Evolutionary conservation across 2,888 invertebrate species (phyloP).

Genomic region (Aethes cnicana): DNA sequence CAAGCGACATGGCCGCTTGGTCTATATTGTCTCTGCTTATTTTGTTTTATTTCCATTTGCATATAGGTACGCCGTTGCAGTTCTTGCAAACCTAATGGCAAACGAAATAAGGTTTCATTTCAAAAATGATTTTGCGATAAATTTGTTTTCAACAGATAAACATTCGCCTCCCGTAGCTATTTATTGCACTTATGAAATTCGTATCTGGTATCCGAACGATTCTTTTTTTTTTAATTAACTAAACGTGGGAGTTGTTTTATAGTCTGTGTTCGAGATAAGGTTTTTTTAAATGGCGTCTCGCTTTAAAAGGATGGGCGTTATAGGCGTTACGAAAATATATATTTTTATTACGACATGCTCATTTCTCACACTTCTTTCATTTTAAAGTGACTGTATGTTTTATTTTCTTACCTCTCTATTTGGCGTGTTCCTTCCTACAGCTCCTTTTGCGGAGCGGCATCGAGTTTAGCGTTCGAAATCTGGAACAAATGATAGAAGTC

Average conservation of each 20-base stretch:
- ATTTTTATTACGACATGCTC: background rate
- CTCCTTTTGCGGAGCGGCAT: constrained; percentile 17
- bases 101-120: constrained; percentile 4
- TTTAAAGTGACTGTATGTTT: background rate
- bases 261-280: background rate
- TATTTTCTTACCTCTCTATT: too few species aligned
- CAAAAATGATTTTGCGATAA: background rate
- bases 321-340: too few species aligned
- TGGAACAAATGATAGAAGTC: constrained; percentile 7
- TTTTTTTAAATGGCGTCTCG: constrained; percentile 3
- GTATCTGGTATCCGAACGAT: constrained; percentile 4
- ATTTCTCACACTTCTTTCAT: background rate
- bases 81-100: background rate
- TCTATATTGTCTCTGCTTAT: constrained; percentile 17
- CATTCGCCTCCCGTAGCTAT: constrained; percentile 25
- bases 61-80: background rate
- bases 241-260: constrained; percentile 12
- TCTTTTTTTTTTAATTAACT: constrained; percentile 7
- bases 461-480: constrained; percentile 17
- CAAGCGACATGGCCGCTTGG: constrained; percentile 17
- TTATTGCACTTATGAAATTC: constrained; percentile 25
- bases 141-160: constrained; percentile 6
- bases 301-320: background rate
- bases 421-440: constrained; percentile 2
- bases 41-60: constrained; percentile 14